These are phyloP conservation scores for Prolemur simus DNA, from an alignment of 2,113 vertebrate genomes.

Conservation along the genomic window DNA sequence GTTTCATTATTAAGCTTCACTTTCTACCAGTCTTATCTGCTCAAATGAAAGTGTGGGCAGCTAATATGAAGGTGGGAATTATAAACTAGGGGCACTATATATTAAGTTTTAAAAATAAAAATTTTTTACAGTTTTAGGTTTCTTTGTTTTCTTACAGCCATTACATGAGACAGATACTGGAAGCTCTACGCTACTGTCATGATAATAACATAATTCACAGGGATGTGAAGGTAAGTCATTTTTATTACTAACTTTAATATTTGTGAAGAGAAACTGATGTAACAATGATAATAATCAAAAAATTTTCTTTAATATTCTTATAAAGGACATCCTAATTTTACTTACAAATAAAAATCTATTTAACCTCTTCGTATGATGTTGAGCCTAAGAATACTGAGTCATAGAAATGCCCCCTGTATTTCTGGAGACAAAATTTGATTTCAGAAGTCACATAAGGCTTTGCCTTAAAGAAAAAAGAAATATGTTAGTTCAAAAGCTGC, in stretches of 20 bases:
- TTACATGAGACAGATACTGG: conserved; percentile 99
- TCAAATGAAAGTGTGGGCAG: neutral
- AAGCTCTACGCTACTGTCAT: conserved; percentile 98
- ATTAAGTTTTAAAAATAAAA: conserved; percentile 48
- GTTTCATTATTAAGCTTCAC: conserved; percentile 39
- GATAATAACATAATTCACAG: conserved; percentile 99
- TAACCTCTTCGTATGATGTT: conserved; percentile 52
- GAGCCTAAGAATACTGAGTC: no score
- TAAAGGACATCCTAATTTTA: conserved; percentile 54
- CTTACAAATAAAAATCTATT: conserved; percentile 45
- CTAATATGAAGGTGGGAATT: conserved; percentile 4
- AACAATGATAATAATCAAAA: conserved; percentile 25
- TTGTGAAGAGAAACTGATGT: conserved; percentile 11
- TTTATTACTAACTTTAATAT: conserved; percentile 31
- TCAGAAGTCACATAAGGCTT: no score
- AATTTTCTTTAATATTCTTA: conserved; percentile 43
- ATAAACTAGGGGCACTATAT: neutral
- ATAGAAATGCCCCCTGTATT: no score
- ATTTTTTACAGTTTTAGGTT: conserved; percentile 62
- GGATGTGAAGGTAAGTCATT: conserved; percentile 95
- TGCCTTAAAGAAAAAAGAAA: no score
- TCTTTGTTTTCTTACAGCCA: conserved; percentile 89
- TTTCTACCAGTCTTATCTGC: neutral
- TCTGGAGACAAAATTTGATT: no score
- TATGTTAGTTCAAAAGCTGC: no score